A percentile compares a stretch with the other conserved stretches of the same genome.
Conservation (phyloP, 2,113 vertebrate species). For the Aix galericulata region DNA sequence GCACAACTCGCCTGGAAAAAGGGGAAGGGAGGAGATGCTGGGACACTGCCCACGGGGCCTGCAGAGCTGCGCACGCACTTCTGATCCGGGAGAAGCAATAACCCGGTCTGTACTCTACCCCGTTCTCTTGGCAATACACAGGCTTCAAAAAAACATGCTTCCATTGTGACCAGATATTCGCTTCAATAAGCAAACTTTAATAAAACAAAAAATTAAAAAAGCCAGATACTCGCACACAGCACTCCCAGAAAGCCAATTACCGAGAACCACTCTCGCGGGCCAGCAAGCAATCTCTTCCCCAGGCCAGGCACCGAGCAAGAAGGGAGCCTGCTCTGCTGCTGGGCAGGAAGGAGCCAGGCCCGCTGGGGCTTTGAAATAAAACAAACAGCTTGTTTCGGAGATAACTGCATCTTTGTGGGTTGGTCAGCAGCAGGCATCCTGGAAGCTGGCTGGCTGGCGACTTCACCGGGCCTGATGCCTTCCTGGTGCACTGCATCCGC, state of each 20-base stretch:
- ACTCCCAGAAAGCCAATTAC: background rate
- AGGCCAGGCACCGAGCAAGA: background rate
- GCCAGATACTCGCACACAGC: background rate
- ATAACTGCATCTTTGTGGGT: background rate
- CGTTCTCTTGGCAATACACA: background rate
- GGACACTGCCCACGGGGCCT: accelerated
- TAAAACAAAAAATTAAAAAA: conserved; percentile 20
- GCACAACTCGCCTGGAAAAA: background rate
- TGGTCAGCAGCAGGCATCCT: background rate
- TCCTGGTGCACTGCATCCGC: accelerated
- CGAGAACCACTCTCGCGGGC: background rate
- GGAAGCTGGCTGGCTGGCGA: background rate
- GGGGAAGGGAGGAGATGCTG: accelerated
- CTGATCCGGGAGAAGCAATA: conserved; percentile 2
- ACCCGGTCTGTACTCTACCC: background rate
- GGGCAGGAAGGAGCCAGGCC: conserved; percentile 38
- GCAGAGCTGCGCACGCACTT: background rate
- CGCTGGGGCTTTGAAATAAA: conserved; percentile 23
- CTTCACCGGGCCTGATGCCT: background rate
- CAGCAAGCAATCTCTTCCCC: background rate
- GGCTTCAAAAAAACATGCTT: conserved; percentile 6
- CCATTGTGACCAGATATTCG: background rate
- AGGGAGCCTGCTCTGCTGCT: background rate
- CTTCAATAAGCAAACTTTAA: conserved; percentile 48
- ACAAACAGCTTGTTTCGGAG: conserved; percentile 25